Evolutionary conservation across 2,113 vertebrate species (phyloP).

Genomic region (Phaethornis superciliosus): DNA sequence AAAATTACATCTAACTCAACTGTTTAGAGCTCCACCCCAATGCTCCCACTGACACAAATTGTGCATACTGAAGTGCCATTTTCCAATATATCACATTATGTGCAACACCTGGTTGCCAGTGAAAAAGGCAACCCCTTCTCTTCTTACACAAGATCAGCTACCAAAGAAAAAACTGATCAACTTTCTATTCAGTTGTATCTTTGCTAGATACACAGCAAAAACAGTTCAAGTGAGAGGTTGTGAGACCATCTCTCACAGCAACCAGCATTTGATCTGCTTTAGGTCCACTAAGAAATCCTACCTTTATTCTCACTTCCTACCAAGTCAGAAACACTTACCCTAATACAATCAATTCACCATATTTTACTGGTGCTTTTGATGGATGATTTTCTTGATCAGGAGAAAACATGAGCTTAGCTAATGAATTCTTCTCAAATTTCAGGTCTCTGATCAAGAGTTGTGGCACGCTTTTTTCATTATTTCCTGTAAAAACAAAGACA

Average conservation of each 20-base stretch:
- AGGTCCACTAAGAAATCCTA: neutral
- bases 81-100: fast-evolving
- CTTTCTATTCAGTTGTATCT: fast-evolving
- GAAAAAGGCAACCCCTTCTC: neutral
- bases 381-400: conserved; percentile 99
- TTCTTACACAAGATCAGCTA: neutral
- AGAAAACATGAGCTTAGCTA: conserved; percentile 94
- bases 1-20: neutral
- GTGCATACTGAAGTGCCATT: neutral
- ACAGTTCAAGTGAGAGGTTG: neutral
- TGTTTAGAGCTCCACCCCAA: neutral
- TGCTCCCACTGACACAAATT: neutral
- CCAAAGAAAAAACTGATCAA: neutral
- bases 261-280: neutral
- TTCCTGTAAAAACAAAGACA: conserved; percentile 70
- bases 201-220: neutral
- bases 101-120: neutral
- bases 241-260: neutral
- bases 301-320: neutral
- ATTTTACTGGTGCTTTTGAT: conserved; percentile 98
- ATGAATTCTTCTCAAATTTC: conserved; percentile 76
- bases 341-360: conserved; percentile 98
- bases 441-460: conserved; percentile 79
- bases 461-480: conserved; percentile 84
- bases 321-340: conserved; percentile 84